A percentile compares a stretch with the other conserved stretches of the same genome.
These are phyloP conservation scores for Aphelenchoides avenae DNA, from an alignment of 1,140 invertebrate species.

Conservation along the genomic window DNA sequence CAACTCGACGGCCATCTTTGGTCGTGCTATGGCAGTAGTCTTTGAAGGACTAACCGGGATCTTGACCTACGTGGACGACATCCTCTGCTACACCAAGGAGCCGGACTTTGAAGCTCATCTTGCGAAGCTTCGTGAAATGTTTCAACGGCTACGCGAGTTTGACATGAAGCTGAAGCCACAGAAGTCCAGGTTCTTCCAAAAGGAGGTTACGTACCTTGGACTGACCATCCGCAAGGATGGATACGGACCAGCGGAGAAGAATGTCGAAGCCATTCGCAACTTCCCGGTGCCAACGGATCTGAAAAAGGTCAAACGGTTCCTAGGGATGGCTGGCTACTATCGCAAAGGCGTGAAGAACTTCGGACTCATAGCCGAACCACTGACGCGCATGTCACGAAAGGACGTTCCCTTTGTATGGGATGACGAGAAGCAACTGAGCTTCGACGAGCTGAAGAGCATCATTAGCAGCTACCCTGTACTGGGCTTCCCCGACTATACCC, in stretches of 20 bases:
- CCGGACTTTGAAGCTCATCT: slow-evolving; percentile 9
- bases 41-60: slow-evolving; percentile 35
- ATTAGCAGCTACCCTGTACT: slow-evolving; percentile 14
- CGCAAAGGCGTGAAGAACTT: too few relatives aligned
- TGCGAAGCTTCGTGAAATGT: slow-evolving; percentile 1
- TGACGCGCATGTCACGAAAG: too few relatives aligned
- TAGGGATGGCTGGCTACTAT: slow-evolving; percentile 37
- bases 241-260: slow-evolving; percentile 42
- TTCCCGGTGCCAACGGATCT: slow-evolving; percentile 52
- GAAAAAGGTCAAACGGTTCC: slow-evolving; percentile 48
- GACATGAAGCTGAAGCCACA: slow-evolving; percentile 26
- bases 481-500: slow-evolving; percentile 15
- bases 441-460: slow-evolving; percentile 8
- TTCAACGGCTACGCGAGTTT: slow-evolving; percentile 14
- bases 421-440: slow-evolving; percentile 3
- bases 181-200: slow-evolving; percentile 15
- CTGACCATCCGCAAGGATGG: slow-evolving; percentile 47
- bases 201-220: slow-evolving; percentile 45
- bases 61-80: slow-evolving; percentile 61
- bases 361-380: too few relatives aligned
- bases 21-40: slow-evolving; percentile 45
- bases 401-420: slow-evolving; percentile 24
- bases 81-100: slow-evolving; percentile 21
- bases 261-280: slow-evolving; percentile 46
- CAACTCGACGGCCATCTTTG: slow-evolving; percentile 20